These are phyloP conservation scores for Macaca nemestrina DNA, from an alignment of 2,113 vertebrate species.

Conservation along the genomic window DNA sequence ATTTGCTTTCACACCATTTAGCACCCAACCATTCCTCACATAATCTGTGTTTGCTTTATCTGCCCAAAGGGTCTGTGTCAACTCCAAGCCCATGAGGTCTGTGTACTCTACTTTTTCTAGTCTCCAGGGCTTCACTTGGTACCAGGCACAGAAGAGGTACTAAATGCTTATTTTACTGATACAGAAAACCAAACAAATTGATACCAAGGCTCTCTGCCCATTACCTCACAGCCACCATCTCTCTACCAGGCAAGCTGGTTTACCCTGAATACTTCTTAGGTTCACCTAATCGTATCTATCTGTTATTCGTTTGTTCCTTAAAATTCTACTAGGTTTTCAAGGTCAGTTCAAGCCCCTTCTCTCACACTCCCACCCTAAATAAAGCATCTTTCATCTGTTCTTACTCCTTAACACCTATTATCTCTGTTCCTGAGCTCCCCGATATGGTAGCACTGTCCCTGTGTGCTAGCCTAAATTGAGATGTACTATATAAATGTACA, in stretches of 20 bases:
- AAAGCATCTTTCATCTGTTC: background rate
- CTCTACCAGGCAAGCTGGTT: background rate
- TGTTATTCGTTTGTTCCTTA: background rate
- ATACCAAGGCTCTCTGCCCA: background rate
- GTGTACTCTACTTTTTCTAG: background rate
- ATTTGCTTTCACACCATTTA: background rate
- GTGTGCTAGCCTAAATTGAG: background rate
- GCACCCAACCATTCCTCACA: background rate
- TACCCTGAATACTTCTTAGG: background rate
- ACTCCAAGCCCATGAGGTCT: background rate
- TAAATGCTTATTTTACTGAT: constrained; percentile 24
- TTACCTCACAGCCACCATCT: background rate
- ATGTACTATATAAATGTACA: background rate
- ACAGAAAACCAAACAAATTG: constrained; percentile 17
- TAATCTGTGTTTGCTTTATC: background rate
- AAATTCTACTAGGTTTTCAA: background rate
- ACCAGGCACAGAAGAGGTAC: background rate
- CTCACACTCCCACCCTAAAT: background rate
- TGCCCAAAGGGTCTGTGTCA: background rate
- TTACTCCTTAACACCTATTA: background rate
- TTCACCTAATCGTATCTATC: background rate
- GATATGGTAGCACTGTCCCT: background rate
- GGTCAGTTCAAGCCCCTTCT: background rate
- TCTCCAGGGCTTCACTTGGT: background rate
- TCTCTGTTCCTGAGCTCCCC: background rate